A percentile compares a stretch with the other conserved stretches of the same genome.
Conservation (phyloP, 64 coral and sea anemone genomes). For the Orbicella faveolata region DNA sequence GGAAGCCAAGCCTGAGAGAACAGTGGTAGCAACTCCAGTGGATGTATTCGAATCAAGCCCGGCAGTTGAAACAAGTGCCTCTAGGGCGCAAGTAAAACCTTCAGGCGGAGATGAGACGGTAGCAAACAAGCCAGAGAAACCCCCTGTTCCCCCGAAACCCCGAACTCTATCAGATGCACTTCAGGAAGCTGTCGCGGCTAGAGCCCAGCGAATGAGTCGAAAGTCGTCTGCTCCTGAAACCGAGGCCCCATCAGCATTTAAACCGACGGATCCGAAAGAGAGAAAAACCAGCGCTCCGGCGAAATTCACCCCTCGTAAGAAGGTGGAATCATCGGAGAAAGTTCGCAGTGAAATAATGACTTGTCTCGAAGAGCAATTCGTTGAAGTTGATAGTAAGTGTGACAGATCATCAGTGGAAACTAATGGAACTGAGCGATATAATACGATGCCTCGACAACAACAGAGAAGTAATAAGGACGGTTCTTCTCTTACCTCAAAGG, state of each 20-base stretch:
- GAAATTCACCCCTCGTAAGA: conserved; percentile 30
- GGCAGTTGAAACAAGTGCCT: neutral
- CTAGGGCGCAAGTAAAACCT: conserved; percentile 2
- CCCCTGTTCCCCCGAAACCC: conserved; percentile 22
- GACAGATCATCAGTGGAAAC: neutral
- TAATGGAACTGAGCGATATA: neutral
- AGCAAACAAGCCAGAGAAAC: neutral
- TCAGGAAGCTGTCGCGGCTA: conserved; percentile 72
- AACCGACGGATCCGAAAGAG: neutral
- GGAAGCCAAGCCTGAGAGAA: neutral
- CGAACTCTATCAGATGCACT: conserved; percentile 71
- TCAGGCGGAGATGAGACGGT: neutral
- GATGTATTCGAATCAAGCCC: neutral
- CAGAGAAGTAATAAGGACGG: neutral
- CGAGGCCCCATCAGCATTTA: neutral
- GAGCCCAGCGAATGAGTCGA: conserved; percentile 52
- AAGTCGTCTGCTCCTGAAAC: conserved; percentile 6
- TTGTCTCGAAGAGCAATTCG: conserved; percentile 29
- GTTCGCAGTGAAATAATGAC: conserved; percentile 32
- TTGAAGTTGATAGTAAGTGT: conserved; percentile 15
- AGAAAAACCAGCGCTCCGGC: conserved; percentile 51
- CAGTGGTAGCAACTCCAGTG: conserved; percentile 35
- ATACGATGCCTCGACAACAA: neutral
- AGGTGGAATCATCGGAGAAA: conserved; percentile 4
- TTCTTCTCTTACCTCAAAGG: neutral